Evolutionary conservation across 1,140 invertebrate species (phyloP).

Genomic region (Coelopa frigida): DNA sequence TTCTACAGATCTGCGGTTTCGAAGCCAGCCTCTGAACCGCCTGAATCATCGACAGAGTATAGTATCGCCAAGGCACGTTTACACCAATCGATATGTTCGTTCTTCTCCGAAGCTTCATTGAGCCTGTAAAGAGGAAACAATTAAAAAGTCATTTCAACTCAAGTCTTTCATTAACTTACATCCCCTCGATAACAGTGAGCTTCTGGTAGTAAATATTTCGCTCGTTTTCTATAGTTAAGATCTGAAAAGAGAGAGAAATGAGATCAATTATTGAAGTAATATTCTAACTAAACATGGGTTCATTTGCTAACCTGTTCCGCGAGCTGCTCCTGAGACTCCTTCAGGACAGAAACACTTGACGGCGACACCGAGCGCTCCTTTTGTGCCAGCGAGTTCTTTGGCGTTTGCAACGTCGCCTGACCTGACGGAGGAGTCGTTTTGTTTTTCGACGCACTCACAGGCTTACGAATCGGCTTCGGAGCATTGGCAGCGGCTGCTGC

Average conservation of each 20-base stretch:
- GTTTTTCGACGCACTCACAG: not conserved
- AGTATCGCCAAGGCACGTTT: slow-evolving; percentile 24
- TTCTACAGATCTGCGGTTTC: no score
- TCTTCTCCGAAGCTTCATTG: slow-evolving; percentile 12
- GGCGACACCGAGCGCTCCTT: slow-evolving; percentile 12
- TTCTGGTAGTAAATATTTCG: slow-evolving; percentile 27
- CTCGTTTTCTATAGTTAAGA: slow-evolving; percentile 12
- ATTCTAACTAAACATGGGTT: no score
- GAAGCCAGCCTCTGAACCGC: not conserved
- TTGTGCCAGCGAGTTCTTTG: slow-evolving; percentile 3
- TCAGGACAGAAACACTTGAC: not conserved
- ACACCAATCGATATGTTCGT: slow-evolving; percentile 19
- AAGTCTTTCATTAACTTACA: slow-evolving; percentile 11
- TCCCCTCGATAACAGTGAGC: slow-evolving; percentile 22
- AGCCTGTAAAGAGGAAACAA: slow-evolving; percentile 5
- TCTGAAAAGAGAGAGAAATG: no score
- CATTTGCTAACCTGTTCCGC: no score
- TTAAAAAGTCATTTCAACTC: not conserved
- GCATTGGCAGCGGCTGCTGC: slow-evolving; percentile 17
- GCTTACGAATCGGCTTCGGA: slow-evolving; percentile 12
- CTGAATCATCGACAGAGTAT: slow-evolving; percentile 15
- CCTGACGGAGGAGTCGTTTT: slow-evolving; percentile 1
- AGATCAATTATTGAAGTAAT: no score
- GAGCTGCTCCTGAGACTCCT: slow-evolving; percentile 3
- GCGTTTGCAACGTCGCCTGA: not conserved